A percentile compares a stretch with the other conserved stretches of the same genome.
These are phyloP conservation scores for Todiramphus chloris DNA, from an alignment of 2,113 vertebrate genomes.

Conservation along the genomic window DNA sequence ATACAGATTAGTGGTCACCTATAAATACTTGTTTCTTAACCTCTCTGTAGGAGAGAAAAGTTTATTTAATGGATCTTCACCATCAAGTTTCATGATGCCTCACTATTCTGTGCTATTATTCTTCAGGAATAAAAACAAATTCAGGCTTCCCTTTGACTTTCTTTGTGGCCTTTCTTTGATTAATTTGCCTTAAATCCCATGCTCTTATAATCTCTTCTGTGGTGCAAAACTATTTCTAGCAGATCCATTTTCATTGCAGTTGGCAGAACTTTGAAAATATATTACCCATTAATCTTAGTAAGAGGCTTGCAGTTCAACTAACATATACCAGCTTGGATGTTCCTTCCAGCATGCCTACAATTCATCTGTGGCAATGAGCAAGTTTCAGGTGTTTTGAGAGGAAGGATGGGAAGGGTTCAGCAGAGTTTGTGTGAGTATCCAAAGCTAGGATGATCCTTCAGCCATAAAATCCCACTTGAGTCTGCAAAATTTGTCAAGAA, in stretches of 20 bases:
- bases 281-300: not conserved
- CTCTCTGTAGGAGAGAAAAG: not conserved
- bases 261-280: not conserved
- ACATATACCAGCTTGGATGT: not conserved
- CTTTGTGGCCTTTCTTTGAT: not conserved
- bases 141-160: not conserved
- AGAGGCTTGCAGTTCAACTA: not conserved
- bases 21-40: not conserved
- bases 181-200: not conserved
- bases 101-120: not conserved
- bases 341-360: not conserved
- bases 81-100: not conserved
- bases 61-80: not conserved
- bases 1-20: not conserved
- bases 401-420: not conserved
- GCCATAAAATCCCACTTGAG: not conserved
- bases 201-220: not conserved
- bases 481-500: not conserved
- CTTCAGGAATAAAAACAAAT: not conserved
- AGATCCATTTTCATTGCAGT: not conserved
- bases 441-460: not conserved
- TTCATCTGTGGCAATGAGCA: not conserved
- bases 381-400: not conserved
- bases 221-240: conserved; percentile 7
- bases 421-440: not conserved